Evolutionary conservation across 2,888 invertebrate species (phyloP), one percentile per base, ranked within the genome.

Genomic region (Helicoverpa assulta): DNA sequence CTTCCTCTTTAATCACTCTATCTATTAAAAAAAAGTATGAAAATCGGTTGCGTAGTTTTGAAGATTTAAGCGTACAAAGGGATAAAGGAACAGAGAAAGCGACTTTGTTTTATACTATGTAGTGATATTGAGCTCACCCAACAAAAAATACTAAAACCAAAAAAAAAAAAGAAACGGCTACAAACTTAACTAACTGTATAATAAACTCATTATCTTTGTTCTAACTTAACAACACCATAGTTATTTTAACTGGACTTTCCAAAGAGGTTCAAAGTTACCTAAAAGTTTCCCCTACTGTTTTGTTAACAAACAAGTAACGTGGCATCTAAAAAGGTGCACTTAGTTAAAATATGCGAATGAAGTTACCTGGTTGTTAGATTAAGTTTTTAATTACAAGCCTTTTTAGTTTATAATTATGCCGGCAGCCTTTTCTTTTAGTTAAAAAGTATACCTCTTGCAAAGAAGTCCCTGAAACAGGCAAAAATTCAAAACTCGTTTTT

Each of bases 281-380:
- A 63, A 55, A 80, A 80, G 37, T 69, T 80, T 58, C 12, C 47
- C 58, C 64, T 51, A 19, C 18, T 59, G 62, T 56, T 81, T 78
- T 78, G 70, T 65, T 67, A 50, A 18, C 51, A 63, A 76, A 74
- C 40, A 77, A 60, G 55, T 51, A 21, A 59, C 29, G 54, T 40
- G 37, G 8, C 8, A 21, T 53, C 40, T 59, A 59, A 59, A 62
- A 73, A 26, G 59, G 10, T 21, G 10, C 8, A 16, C 19, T 21
- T 37, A 59, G 40, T 26, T 54, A 18, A 69, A 73, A 62, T 52
- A 57, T 26, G 19, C 33, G 12, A 59, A 51, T n/a, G 26, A 53
- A 26, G 50, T 54, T 67, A 40, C 43, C 52, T n/a, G 14, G 18
- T 74, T 67, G 37, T 33, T 18, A 33, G 12, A 10, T 47, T 47